Evolutionary conservation across 2,888 invertebrate genomes (phyloP).

Genomic region (Pollenia amentaria): DNA sequence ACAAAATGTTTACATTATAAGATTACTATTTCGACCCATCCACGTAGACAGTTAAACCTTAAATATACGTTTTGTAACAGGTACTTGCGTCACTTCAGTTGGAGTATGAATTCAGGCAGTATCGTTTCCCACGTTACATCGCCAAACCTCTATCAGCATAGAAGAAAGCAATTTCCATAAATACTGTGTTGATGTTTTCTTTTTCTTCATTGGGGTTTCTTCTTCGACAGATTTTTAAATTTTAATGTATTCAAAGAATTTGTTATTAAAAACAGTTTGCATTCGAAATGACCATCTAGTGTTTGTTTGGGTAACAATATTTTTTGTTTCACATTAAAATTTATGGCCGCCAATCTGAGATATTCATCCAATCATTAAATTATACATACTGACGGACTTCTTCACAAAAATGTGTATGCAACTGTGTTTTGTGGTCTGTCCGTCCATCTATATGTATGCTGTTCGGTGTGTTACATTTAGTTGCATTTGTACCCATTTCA

Average conservation of each 20-base stretch:
- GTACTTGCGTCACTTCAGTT: neutral
- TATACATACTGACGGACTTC: slow-evolving; percentile 20
- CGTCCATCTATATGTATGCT: too few species aligned
- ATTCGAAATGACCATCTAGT: slow-evolving; percentile 37
- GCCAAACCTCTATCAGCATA: slow-evolving; percentile 59
- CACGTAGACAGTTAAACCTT: too few species aligned
- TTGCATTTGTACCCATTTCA: slow-evolving; percentile 81
- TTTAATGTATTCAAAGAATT: slow-evolving; percentile 82
- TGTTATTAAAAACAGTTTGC: slow-evolving; percentile 58
- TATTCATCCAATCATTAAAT: slow-evolving; percentile 61
- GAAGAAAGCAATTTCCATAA: slow-evolving; percentile 61
- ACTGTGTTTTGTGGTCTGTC: slow-evolving; percentile 31
- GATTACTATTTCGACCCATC: too few species aligned
- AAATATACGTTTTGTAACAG: neutral
- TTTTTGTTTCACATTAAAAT: slow-evolving; percentile 69
- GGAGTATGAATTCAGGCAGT: neutral
- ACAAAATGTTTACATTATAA: too few species aligned
- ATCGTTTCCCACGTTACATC: slow-evolving; percentile 79
- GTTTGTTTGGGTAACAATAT: slow-evolving; percentile 45
- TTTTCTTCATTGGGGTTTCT: slow-evolving; percentile 4
- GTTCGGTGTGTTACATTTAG: slow-evolving; percentile 54
- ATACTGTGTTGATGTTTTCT: slow-evolving; percentile 14
- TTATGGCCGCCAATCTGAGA: slow-evolving; percentile 64
- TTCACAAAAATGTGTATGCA: slow-evolving; percentile 9
- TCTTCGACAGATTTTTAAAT: slow-evolving; percentile 26